Base-by-base conservation (phyloP, 2,797 vertebrate genomes). In the Petrocephalus sullivani region DNA sequence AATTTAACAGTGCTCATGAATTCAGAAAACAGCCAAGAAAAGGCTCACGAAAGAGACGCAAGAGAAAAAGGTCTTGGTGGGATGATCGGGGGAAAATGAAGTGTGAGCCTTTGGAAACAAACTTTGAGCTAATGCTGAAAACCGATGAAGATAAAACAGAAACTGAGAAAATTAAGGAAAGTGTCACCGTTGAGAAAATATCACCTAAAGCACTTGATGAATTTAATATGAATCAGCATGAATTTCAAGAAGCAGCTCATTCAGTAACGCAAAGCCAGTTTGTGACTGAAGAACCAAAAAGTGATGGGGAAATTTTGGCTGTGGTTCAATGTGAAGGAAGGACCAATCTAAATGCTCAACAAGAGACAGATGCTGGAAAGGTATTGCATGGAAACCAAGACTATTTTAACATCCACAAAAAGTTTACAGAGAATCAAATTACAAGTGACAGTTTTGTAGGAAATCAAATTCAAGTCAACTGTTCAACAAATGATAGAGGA, bases 1-100 rank as follows among this genome's bases (percentile, higher is more conserved):
- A 57, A 81, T 51, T 33, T 28, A 57, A 75, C 51, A 51, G 61
- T 86, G 16, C 83, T 46, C 51, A 86, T 49, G 16, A 60, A 41
- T 19, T 86, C 28, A 57, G 61, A 86, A 86, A 88, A 67, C 64
- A 21, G 49, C 33, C 61, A 6, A 64, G 61, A 19, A 86, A 86
- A 75, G 83, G 89, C 16, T 85, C 64, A 58, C 75, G 54, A 54
- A 88, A 86, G 53, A 85, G 60, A 49, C 82, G 89, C 37, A 89
- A 28, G 56, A 89, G 87, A n/a, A 89, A 87, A 86, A 88, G 89
- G 56, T 89, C 89, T 19, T 89, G 89, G 89, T 89, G 89, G 89
- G 88, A 93, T 23, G 61, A 91, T 37, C 37, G 89, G 37, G 88
- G 87, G 7, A 87, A 84, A 53, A 7, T 64, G 91, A 61, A 87